A percentile compares a stretch with the other conserved stretches of the same genome.
Conservation (phyloP, 2,797 vertebrate genomes). For the Phoeniculus purpureus region DNA sequence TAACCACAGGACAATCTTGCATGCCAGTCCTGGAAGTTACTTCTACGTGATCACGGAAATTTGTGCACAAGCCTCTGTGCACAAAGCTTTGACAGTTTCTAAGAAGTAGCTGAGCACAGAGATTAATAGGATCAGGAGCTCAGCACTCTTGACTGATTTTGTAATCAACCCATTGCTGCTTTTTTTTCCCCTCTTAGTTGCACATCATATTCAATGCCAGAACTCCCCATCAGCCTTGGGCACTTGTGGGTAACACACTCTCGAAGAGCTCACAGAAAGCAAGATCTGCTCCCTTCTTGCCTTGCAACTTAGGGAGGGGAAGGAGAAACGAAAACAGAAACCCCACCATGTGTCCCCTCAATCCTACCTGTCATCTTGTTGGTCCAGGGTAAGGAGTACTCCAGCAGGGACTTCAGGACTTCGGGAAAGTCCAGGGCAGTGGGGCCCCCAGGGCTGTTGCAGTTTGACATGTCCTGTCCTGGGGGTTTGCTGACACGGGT, state of each 20-base stretch:
- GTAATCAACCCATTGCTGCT: not conserved
- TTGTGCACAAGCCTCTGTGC: not conserved
- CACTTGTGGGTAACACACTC: not conserved
- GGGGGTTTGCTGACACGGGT: not conserved
- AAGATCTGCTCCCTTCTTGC: not conserved
- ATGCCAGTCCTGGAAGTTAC: not conserved
- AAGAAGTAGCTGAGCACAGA: constrained; percentile 11
- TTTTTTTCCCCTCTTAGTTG: not conserved
- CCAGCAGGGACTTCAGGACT: constrained; percentile 86
- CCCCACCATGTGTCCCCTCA: not conserved
- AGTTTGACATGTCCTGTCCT: constrained; percentile 70
- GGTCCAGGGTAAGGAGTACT: constrained; percentile 84
- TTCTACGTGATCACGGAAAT: not conserved
- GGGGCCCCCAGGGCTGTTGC: constrained; percentile 62
- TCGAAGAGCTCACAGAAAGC: not conserved
- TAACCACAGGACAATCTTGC: not conserved
- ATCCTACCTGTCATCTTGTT: constrained; percentile 80
- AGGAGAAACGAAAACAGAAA: not conserved
- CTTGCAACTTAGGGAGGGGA: not conserved
- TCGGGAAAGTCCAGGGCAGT: constrained; percentile 84
- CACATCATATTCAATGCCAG: not conserved
- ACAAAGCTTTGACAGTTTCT: not conserved
- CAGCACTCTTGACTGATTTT: constrained; percentile 12
- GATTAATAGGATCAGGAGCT: constrained; percentile 36
- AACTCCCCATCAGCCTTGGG: not conserved